Evolutionary conservation across 2,888 invertebrate genomes (phyloP), one percentile per base, ranked within the genome.

Genomic region (Orthosia gothica): DNA sequence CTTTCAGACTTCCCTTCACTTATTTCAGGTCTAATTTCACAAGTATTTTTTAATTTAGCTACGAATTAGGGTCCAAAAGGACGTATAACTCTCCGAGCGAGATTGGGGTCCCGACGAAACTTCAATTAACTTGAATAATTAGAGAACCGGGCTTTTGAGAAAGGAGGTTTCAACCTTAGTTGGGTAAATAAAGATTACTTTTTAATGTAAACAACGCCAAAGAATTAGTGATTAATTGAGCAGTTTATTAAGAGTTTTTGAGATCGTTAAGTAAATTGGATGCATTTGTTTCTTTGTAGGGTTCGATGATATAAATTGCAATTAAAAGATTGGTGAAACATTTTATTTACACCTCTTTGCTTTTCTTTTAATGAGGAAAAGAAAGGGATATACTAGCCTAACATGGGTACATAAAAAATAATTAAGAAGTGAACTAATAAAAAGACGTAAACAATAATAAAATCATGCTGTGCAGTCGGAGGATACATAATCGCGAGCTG

Each of bases 51-150:
- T 83, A 70, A 79, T 85, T 81, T 76, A 67, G 66, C 55, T 50
- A 52, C 65, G 76, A 74, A 80, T 83, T 76, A 72, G 50, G 78
- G 78, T 75, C 70, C 71, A 66, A 73, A 85, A 62, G 64, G 66
- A 72, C 81, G 52, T 79, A 75, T 77, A 83, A 71, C 83, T 80
- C 74, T 78, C 73, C 69, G 52, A 69, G 79, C 67, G 66, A 69
- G 76, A 79, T 81, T 85, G 74, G 81, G 79, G 75, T 76, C 73
- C 79, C 71, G 81, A 88, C 89, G 88, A 88, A 90, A 89, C 88
- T 91, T 90, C 91, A 91, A 92, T 91, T 92, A 91, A 89, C 80
- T 89, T 88, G 90, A 91, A 90, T 92, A 91, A 92, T 92, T 92
- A 90, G 85, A 84, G 84, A 83, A 75, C 67, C 47, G 52, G 59